These are phyloP conservation scores for Etheostoma perlongum DNA, from an alignment of 2,797 vertebrate genomes.

Conservation along the genomic window DNA sequence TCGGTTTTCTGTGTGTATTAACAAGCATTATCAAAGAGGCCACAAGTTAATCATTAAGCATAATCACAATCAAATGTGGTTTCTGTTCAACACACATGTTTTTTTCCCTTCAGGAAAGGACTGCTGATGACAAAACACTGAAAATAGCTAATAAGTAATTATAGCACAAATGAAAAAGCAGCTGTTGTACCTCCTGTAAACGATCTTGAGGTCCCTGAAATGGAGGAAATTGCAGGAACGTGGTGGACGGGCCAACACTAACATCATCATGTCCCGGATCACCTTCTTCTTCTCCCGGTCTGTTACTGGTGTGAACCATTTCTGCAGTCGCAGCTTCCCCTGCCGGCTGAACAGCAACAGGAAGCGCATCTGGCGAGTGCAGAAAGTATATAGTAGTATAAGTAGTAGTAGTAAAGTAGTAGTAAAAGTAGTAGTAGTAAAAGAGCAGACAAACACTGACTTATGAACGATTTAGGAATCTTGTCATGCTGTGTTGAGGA, in stretches of 20 bases:
- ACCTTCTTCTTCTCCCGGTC: constrained; percentile 96
- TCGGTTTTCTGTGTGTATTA: constrained; percentile 9
- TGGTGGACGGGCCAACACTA: constrained; percentile 89
- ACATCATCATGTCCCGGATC: constrained; percentile 90
- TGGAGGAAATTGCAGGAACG: constrained; percentile 95
- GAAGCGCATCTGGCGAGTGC: constrained; percentile 89
- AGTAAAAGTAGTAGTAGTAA: neutral
- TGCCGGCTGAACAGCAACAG: constrained; percentile 97
- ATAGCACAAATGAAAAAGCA: neutral
- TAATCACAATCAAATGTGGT: neutral
- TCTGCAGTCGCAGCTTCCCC: constrained; percentile 96
- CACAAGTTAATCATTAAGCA: constrained; percentile 36
- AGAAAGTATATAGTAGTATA: neutral
- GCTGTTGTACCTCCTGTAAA: constrained; percentile 92
- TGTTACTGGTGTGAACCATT: constrained; percentile 91
- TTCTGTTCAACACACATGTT: neutral
- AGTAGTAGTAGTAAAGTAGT: too few relatives aligned
- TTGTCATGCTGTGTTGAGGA: neutral
- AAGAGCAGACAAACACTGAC: neutral
- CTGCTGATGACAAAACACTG: neutral
- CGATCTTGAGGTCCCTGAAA: constrained; percentile 96
- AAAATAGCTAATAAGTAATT: too few relatives aligned
- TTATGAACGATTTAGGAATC: neutral
- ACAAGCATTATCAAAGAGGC: neutral
- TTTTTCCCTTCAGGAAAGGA: neutral